Base-by-base conservation (phyloP, 2,797 vertebrate species). In the Diglossa cyanea region DNA sequence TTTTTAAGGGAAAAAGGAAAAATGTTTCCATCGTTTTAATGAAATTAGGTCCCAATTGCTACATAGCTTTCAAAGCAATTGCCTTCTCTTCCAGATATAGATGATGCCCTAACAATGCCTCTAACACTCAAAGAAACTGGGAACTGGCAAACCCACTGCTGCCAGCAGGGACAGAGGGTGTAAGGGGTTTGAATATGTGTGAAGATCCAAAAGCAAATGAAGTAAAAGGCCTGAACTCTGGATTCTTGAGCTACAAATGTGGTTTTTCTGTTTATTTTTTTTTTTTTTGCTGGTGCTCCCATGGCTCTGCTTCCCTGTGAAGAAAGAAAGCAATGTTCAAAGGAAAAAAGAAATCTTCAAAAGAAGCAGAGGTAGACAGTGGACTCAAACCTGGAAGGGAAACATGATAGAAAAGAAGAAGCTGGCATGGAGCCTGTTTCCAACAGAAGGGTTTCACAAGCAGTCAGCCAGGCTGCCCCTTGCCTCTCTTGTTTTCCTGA, bases 401-500 rank as follows among this genome's bases (percentile, higher is more conserved):
- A 87, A 65, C n/a, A 20, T 67, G 58, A 78, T 1, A 86, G 92
- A 83, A 97, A 96, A 96, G 82, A 81, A 71, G 78, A 93, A 80
- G 31, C 71, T 97, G 96, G 93, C 92, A 0, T 37, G 42, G 66
- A 88, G 81, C 90, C 93, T 57, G 17, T 75, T 96, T 94, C 83
- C 81, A 96, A 75, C 45, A 86, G 87, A 93, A 93, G 54, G 37
- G 61, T 88, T 93, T 92, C 85, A 92, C 81, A 95, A 96, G 78
- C 86, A 77, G 70, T 74, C 90, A 90, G 91, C 93, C 88, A 79
- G 73, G 67, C 92, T 94, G 92, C 57, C 72, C 80, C 70, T 93
- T 83, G 73, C 55, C 83, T 90, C 66, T 10, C 83, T 96, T 94
- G 48, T 91, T 97, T 97, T 90, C 60, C 67, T 93, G 86, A 90